Base-by-base conservation (phyloP, 2,888 invertebrate genomes). In the Archaeoteleia sp. region DNA sequence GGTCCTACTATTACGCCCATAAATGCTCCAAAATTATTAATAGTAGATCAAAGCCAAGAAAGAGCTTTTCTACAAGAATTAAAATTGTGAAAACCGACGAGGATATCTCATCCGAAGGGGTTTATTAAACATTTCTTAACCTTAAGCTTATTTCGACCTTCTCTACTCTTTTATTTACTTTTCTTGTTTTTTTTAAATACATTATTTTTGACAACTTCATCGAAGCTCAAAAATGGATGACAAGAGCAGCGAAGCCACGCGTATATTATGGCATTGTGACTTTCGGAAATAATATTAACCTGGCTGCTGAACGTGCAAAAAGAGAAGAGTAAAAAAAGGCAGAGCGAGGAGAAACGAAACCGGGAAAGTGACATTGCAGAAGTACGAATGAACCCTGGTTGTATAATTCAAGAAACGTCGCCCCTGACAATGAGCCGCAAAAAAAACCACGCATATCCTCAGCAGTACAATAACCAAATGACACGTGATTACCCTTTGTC, bases 11-110 rank as follows among this genome's bases (percentile, higher is more conserved):
- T 23, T 5, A 23, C 23, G 23, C 23, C 7, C 23, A 5, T 23
- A 23, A 34, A 12, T 13, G 34, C 34, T 34, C 20, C 7, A 2
- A 23, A 10, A 17, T 20, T n/a, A 13, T 10, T 15, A 39, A 9
- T 20, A 10, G 5, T 10, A 17, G 20, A 9, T 23, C 39, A 8
- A 37, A 48, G 29, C 27, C 23, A 27, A 25, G 8, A 17, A 17
- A 40, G 39, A 23, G 40, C 23, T 30, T 20, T 20, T 10, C 20
- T 54, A 54, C 15, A 23, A 54, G 45, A 45, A 45, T 45, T 45
- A 35, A 43, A 45, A 42, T 40, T 23, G n/a, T 29, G 4, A 1
- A 15, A 14, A 37, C 7, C 15, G 34, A 34, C 12, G 37, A 37
- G 13, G 37, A 5, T 12, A 34, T 13, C 34, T 12, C 34, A 34